Evolutionary conservation across 92 coral and sea anemone species (phyloP), one percentile per base, ranked within the genome.

Genomic region (Palythoa heliodiscus): DNA sequence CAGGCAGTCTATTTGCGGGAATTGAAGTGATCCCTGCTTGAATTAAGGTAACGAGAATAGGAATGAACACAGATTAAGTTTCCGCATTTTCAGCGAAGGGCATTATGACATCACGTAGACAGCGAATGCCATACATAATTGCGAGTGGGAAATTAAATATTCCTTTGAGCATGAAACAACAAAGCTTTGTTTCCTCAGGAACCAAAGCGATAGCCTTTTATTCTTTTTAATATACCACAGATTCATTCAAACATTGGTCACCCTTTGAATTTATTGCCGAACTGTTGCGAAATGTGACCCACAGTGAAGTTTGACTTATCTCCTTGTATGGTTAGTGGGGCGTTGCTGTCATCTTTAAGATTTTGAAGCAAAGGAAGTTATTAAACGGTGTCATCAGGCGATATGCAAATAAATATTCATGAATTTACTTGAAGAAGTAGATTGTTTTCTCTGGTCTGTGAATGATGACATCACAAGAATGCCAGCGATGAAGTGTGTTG

Each of bases 21-120:
- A 54, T 55, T 10, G 13, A 25, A 77, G 82, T 47, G 20, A 40
- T 19, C 25, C 19, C 12, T 69, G 19, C 43, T 37, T 69, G 39
- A 69, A 29, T 29, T 9, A 3, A 29, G 39, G 25, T 25, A 69
- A 10, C 14, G 0, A 70, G 38, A 19, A 64, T 8, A 15, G 43
- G 73, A 80, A 64, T 80, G 24, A 63, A 37, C 52, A 25, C 74
- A 23, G 40, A 78, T 80, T 63, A 80, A 66, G 73, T 80, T 80
- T 47, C 84, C 74, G 74, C 74, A 48, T 64, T 17, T 24, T 67
- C 70, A n/a, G 39, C 74, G 2, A 48, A 66, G 61, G 23, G 38
- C 83, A 11, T 43, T 80, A 80, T 80, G 84, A 80, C 84, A 80
- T 80, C 84, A 80, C 84, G 81, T 53, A 80, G 61, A 25, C 22